Percentiles rank a stretch among this genome's conserved stretches.
Conservation (phyloP, 1,140 invertebrate species). For the Brachionus plicatilis region DNA sequence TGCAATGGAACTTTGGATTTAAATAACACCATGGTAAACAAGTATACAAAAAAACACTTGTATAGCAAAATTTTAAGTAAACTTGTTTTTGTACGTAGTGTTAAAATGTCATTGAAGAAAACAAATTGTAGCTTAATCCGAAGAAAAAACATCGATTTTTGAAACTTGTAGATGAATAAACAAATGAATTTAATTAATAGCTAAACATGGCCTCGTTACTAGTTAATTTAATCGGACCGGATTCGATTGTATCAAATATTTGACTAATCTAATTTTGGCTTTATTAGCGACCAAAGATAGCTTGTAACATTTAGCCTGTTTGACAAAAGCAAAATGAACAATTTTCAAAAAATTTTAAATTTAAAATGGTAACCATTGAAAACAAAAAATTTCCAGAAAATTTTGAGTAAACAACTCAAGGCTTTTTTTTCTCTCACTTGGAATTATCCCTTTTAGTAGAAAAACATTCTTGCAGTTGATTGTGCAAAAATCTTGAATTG, state of each 20-base stretch:
- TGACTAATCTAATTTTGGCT: neutral
- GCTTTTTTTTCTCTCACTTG: constrained; percentile 2
- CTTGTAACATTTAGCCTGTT: neutral
- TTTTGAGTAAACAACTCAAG: neutral
- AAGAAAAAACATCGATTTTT: neutral
- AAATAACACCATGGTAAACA: neutral
- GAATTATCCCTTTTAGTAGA: neutral
- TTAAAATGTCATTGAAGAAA: neutral
- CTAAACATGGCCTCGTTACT: neutral
- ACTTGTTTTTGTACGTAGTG: neutral
- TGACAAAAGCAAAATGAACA: neutral
- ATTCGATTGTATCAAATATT: neutral
- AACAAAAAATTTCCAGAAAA: neutral
- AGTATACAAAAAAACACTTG: neutral
- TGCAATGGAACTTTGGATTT: neutral
- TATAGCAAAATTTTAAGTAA: neutral
- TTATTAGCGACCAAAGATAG: neutral
- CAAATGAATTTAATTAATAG: neutral
- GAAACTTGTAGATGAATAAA: neutral
- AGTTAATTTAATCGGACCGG: neutral
- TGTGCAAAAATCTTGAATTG: neutral
- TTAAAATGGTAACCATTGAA: neutral
- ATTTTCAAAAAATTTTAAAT: neutral
- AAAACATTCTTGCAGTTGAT: neutral
- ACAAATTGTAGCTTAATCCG: neutral